Conservation (phyloP, 2,797 vertebrate genomes). For the Brachyrhaphis roseni region DNA sequence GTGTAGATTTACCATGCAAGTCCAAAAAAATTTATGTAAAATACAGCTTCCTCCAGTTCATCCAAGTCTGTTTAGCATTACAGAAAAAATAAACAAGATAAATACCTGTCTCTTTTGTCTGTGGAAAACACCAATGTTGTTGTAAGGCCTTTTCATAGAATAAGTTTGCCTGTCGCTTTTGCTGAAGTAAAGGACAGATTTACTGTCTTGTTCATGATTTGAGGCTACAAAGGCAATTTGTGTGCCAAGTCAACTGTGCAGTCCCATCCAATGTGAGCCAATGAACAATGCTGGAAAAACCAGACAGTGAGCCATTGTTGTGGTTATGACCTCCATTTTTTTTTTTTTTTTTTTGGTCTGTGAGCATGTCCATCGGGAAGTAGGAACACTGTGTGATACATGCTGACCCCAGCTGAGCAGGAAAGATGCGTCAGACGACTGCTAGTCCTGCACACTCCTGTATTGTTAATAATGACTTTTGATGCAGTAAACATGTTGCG, state of each 20-base stretch:
- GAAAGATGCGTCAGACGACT: slow-evolving; percentile 25
- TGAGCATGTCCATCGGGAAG: slow-evolving; percentile 28
- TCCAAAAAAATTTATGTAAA: not conserved
- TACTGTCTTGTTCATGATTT: slow-evolving; percentile 61
- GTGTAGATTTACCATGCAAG: not conserved
- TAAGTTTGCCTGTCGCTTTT: slow-evolving; percentile 26
- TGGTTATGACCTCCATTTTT: slow-evolving; percentile 52
- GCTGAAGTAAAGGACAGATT: slow-evolving; percentile 50
- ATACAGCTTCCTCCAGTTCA: slow-evolving; percentile 10
- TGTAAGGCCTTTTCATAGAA: slow-evolving; percentile 16
- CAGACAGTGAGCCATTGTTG: slow-evolving; percentile 66
- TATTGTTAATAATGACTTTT: slow-evolving; percentile 52
- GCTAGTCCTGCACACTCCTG: slow-evolving; percentile 18
- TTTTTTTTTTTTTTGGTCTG: slow-evolving; percentile 1
- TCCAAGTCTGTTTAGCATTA: slow-evolving; percentile 9
- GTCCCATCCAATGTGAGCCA: slow-evolving; percentile 56
- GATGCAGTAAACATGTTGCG: slow-evolving; percentile 54
- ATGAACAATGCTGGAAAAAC: slow-evolving; percentile 56
- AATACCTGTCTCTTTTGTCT: slow-evolving; percentile 7
- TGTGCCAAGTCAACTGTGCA: slow-evolving; percentile 67
- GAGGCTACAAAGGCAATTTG: slow-evolving; percentile 66
- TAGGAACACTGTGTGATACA: slow-evolving; percentile 28
- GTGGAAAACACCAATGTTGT: slow-evolving; percentile 15
- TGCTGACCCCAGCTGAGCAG: slow-evolving; percentile 17
- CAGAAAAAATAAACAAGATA: slow-evolving; percentile 22